Base-by-base conservation (phyloP, 2,797 vertebrate genomes). In the Orestias chungarensis region DNA sequence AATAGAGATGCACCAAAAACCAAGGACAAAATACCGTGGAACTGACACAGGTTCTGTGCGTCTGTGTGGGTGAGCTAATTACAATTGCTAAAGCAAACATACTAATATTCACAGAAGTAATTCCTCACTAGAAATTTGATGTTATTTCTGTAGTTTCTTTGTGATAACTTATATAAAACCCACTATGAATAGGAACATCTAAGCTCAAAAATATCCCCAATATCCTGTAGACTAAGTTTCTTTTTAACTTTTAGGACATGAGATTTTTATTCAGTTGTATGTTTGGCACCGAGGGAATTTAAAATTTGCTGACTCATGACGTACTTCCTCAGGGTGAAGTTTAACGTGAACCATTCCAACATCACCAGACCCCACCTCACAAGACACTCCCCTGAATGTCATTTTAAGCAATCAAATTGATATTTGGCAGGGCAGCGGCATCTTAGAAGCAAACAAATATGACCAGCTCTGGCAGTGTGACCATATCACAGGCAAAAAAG, bases 1-100 rank as follows among this genome's bases (percentile, higher is more conserved):
- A 79, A 68, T 61, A 82, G 70, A 82, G 73, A 25, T 64, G 68
- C 33, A 68, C 67, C 73, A 38, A 25, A 55, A 78, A 64, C 75
- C 64, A 43, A 29, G 31, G 3, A 59, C 33, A 23, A 38, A 59
- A 10, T 59, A 2, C 23, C 38, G 33, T 59, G 4, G 31, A 23
- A 23, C 23, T 59, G 35, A 14, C 14, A 57, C 15, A 57, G 18
- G 3, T 10, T 57, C 29, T 35, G 20, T 61, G 11, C n/a, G 31
- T 23, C 18, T 59, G 18, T 61, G 4, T 57, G 55, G 35, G 18
- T 59, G 57, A 59, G 33, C 20, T 38, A 7, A 49, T 49, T 3
- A 1, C 6, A 49, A 2, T 3, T 49, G 4, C 47, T 49, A 23
- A 23, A 2, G 23, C 18, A 38, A 59, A 38, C 10, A 61, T 59